A percentile compares a stretch with the other conserved stretches of the same genome.
Conservation (phyloP, 2,113 vertebrate genomes). For the Leiothrix lutea region DNA sequence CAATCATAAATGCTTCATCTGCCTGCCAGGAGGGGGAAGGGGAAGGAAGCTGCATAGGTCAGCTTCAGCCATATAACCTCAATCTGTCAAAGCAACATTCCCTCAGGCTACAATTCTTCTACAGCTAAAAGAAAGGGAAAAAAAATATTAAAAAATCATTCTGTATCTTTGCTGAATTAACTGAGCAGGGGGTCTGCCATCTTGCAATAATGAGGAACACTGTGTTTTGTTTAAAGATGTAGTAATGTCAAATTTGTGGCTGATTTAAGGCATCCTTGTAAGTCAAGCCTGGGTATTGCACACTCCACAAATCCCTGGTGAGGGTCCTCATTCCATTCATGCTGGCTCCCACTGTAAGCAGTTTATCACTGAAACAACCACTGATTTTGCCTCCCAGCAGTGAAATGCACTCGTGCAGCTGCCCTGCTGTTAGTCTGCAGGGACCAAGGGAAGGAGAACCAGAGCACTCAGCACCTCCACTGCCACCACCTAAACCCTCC, state of each 20-base stretch:
- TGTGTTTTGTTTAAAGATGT: not conserved
- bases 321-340: not conserved
- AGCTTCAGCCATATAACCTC: constrained; percentile 13
- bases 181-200: not conserved
- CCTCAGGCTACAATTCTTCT: not conserved
- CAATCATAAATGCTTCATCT: not conserved
- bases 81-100: constrained; percentile 35
- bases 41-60: not conserved
- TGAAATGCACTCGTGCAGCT: not conserved
- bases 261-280: not conserved
- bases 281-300: not conserved
- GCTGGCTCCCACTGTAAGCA: not conserved
- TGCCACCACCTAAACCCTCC: not conserved
- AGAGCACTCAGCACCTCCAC: not conserved
- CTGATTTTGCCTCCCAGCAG: not conserved
- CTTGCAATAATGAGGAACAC: not conserved
- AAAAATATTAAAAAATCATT: not conserved
- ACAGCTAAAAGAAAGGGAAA: not conserved
- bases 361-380: not conserved
- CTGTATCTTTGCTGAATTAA: not conserved
- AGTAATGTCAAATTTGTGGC: not conserved
- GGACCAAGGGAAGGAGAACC: not conserved
- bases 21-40: not conserved
- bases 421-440: not conserved
- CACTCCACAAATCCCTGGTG: not conserved